Conservation (phyloP, 2,797 vertebrate species). For the Dermochelys coriacea region DNA sequence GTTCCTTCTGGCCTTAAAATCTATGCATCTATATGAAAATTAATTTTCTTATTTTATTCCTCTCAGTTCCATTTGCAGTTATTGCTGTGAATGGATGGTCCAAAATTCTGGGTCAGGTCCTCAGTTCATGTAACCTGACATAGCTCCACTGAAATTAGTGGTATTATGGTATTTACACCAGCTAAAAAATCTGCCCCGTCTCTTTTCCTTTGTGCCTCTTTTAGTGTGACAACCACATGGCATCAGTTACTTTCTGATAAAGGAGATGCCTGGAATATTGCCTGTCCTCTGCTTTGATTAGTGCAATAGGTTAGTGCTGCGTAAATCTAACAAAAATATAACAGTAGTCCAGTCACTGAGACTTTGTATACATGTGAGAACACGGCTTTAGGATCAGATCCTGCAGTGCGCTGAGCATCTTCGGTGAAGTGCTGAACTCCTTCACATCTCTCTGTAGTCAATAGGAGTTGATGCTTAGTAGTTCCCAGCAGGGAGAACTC, state of each 20-base stretch:
- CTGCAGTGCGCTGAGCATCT: not conserved
- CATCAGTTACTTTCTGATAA: not conserved
- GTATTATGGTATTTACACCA: not conserved
- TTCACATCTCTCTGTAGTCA: not conserved
- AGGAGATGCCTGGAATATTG: not conserved
- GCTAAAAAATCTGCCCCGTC: not conserved
- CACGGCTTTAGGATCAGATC: not conserved
- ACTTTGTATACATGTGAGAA: not conserved
- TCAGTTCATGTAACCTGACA: not conserved
- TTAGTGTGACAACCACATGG: not conserved
- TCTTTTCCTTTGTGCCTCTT: not conserved
- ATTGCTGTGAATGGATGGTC: not conserved
- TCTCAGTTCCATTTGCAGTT: not conserved
- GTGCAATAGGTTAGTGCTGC: not conserved
- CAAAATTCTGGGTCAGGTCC: not conserved
- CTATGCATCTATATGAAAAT: not conserved
- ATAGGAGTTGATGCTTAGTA: not conserved
- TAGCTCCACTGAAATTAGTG: not conserved
- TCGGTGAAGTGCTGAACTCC: not conserved
- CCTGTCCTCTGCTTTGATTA: not conserved
- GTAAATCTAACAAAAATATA: not conserved
- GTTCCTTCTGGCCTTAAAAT: not conserved
- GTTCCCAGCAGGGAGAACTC: not conserved
- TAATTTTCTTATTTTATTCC: not conserved
- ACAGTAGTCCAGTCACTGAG: not conserved